These are phyloP conservation scores for Coturnix japonica DNA, from an alignment of 2,113 vertebrate genomes.

Conservation along the genomic window DNA sequence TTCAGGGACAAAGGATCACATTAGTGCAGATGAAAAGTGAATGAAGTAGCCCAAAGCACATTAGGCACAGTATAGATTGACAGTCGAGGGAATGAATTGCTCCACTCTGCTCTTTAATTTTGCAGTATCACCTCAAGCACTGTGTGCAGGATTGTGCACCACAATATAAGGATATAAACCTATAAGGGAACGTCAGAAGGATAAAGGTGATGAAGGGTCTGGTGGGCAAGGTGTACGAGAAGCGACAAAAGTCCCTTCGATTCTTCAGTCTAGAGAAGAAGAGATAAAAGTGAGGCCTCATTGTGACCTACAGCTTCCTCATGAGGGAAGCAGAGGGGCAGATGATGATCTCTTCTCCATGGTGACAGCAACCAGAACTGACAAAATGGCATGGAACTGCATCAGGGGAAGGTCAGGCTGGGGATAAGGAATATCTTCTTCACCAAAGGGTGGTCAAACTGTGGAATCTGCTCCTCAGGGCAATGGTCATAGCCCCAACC, in stretches of 20 bases:
- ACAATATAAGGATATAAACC: neutral
- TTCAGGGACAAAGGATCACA: neutral
- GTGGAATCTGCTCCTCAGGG: neutral
- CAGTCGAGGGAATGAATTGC: neutral
- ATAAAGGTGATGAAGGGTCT: neutral
- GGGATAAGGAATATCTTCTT: neutral
- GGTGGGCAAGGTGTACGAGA: neutral
- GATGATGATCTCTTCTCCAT: neutral
- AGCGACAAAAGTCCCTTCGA: neutral
- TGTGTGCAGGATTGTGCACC: neutral
- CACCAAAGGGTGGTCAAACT: neutral
- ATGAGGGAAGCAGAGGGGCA: neutral
- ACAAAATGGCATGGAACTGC: neutral
- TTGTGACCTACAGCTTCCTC: neutral
- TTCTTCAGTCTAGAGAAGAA: neutral
- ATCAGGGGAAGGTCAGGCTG: neutral
- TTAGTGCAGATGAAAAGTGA: neutral
- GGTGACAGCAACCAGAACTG: neutral
- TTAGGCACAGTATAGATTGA: neutral
- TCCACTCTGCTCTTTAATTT: neutral
- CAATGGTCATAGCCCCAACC: neutral
- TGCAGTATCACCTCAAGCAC: neutral
- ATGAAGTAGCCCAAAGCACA: neutral
- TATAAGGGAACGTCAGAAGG: neutral
- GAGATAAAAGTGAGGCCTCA: neutral